Percentiles rank a stretch among this genome's conserved stretches.
Evolutionary conservation across 2,797 vertebrate species (phyloP).

Genomic region (Scolopax rusticola): DNA sequence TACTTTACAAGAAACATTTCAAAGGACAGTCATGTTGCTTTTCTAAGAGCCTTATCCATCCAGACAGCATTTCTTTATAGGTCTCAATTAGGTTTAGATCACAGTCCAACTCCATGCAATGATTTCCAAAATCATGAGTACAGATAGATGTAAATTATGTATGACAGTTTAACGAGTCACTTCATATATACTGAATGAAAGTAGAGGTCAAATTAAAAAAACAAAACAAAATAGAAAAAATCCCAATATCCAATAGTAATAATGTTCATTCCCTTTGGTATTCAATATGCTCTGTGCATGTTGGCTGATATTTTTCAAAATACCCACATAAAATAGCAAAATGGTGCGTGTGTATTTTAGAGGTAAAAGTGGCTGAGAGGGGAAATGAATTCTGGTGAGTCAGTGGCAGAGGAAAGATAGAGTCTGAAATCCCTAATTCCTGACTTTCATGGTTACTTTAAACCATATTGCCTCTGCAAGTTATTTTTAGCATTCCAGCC

Average conservation of each 20-base stretch:
- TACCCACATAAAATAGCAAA: neutral
- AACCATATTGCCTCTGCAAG: neutral
- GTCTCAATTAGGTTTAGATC: neutral
- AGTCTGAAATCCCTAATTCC: neutral
- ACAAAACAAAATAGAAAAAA: neutral
- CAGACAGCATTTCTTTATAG: neutral
- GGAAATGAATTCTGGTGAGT: neutral
- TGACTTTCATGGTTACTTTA: neutral
- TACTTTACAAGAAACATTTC: neutral
- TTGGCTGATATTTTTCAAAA: neutral
- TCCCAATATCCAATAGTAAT: neutral
- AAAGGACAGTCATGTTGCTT: neutral
- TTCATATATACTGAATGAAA: neutral
- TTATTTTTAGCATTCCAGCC: neutral
- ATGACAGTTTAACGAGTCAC: neutral
- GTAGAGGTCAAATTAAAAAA: neutral
- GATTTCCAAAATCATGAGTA: neutral
- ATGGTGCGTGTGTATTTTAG: accelerated
- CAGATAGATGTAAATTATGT: neutral
- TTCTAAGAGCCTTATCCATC: neutral
- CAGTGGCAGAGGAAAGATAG: neutral
- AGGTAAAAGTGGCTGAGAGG: neutral
- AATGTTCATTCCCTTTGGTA: neutral
- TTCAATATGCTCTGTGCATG: neutral
- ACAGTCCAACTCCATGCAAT: neutral